Base-by-base conservation (phyloP, 1,140 invertebrate genomes). In the Trichogramma pretiosum region DNA sequence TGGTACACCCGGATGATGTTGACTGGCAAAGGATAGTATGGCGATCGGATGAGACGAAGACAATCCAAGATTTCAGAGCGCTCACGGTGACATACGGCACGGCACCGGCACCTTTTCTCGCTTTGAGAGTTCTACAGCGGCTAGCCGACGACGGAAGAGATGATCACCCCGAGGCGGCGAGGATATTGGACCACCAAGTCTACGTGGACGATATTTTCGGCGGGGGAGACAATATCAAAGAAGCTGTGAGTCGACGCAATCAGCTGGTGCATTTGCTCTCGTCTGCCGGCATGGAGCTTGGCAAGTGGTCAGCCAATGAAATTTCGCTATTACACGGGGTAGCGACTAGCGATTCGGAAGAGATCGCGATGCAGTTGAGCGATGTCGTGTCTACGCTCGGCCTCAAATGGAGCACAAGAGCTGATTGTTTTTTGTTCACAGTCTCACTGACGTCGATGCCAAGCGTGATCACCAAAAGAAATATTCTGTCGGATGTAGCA, bases 241-340 rank as follows among this genome's bases (percentile, higher is more conserved):
- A 63, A 53, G 34, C 34, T 35, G 7, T 21, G 18, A 30, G 16
- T 10, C 8, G 8, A 8, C 40, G 28, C 19, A 18, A 33, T 7
- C 46, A 61, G 24, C 16, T 58, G 16, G 42, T 37, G 4, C 9
- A 42, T 35, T 17, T 62, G 14, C 33, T 71, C 9, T 22, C 39
- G 34, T 47, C 21, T 11, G 62, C 56, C 35, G 63, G 64, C 73
- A 61, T 73, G 67, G 65, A 44, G 47, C n/a, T n/a, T n/a, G n/a
- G n/a, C n/a, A n/a, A n/a, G n/a, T n/a, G n/a, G n/a, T n/a, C n/a
- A 1, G 59, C 59, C 0, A 69, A 68, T 44, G 36, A 48, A 32
- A 11, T 16, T 5, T 37, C 46, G 19, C 16, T 61, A 7, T 36
- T 65, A 16, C 8, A 35, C 7, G 9, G 26, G 10, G 30, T 19